phyloP scores from a whole-genome alignment of 1,140 invertebrate species.

The Achatina immaculata region DNA sequence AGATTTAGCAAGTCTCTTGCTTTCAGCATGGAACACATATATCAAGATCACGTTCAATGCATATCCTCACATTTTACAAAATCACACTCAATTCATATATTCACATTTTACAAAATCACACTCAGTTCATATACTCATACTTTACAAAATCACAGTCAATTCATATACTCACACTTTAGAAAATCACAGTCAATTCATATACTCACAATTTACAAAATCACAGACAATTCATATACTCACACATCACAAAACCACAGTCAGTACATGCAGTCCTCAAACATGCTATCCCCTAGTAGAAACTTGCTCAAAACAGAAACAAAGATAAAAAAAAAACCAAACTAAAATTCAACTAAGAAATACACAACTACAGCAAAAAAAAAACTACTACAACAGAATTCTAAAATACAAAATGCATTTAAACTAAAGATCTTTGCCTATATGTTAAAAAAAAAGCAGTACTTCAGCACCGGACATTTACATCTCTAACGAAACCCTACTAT shows the following conservation, averaged over 20 bases:
- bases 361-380: too few species aligned
- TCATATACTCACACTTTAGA: not conserved
- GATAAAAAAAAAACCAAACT: not conserved
- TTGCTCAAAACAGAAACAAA: not conserved
- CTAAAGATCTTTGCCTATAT: not conserved
- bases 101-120: not conserved
- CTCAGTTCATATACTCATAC: not conserved
- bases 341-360: too few species aligned
- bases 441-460: not conserved
- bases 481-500: too few species aligned
- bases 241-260: too few species aligned
- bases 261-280: too few species aligned
- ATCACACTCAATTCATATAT: not conserved
- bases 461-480: too few species aligned
- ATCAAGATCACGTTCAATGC: not conserved
- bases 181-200: too few species aligned
- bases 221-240: too few species aligned
- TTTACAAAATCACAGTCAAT: not conserved
- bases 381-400: not conserved
- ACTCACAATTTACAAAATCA: too few species aligned
- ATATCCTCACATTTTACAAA: not conserved
- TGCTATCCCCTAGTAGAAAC: too few species aligned
- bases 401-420: not conserved
- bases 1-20: slow-evolving; percentile 6
- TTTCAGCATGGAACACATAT: not conserved